phyloP scores from a whole-genome alignment of 2,797 vertebrate genomes.

The Simalia tracyae region DNA sequence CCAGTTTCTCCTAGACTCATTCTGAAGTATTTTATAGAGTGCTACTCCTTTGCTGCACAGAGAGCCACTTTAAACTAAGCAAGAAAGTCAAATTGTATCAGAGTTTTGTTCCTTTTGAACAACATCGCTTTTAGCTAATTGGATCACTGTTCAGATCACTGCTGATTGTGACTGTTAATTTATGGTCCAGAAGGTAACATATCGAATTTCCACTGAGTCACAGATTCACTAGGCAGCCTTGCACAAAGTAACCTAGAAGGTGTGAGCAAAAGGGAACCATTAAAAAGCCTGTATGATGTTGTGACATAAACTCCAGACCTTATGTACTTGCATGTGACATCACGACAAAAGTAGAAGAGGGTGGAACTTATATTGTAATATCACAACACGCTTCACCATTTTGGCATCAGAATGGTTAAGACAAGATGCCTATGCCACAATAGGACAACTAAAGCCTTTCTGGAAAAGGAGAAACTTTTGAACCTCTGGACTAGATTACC shows the following conservation, averaged over 20 bases:
- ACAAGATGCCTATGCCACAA: neutral
- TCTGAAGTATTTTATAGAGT: neutral
- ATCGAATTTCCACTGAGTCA: neutral
- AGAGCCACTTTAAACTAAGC: neutral
- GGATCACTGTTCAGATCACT: conserved; percentile 22
- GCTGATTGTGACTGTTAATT: neutral
- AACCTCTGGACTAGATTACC: conserved; percentile 27
- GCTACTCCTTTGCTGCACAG: neutral
- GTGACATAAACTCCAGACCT: neutral
- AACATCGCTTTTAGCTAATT: conserved; percentile 26
- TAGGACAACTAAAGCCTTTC: neutral
- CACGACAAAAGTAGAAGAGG: neutral
- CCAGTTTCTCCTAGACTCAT: neutral
- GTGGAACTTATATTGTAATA: neutral
- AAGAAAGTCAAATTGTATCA: neutral
- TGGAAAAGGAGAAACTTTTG: neutral
- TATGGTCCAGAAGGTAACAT: neutral
- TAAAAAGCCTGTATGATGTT: neutral
- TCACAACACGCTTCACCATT: neutral
- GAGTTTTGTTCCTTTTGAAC: conserved; percentile 19
- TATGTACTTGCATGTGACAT: neutral
- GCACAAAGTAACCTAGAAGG: neutral
- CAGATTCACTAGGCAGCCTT: neutral
- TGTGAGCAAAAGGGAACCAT: neutral
- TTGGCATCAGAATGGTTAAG: neutral